phyloP scores from a whole-genome alignment of 2,113 vertebrate genomes.

The Melanerpes formicivorus region DNA sequence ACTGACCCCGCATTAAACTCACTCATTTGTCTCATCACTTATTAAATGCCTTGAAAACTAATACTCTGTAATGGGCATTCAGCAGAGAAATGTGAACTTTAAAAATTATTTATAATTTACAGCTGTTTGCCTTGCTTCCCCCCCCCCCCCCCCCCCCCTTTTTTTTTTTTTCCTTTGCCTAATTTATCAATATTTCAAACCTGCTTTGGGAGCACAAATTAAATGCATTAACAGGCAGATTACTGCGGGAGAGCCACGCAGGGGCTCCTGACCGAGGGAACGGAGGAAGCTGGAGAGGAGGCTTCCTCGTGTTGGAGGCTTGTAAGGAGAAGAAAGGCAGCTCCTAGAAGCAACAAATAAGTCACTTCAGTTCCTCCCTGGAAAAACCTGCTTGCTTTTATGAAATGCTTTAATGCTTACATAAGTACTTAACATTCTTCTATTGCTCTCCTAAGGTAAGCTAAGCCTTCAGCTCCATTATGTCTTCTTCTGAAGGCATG shows the following conservation, averaged over 20 bases:
- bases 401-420: conserved; percentile 39
- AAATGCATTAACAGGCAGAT: conserved; percentile 69
- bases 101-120: conserved; percentile 80
- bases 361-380: conserved; percentile 10
- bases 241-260: conserved; percentile 29
- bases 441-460: conserved; percentile 50
- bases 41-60: conserved; percentile 79
- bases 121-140: conserved; percentile 55
- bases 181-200: conserved; percentile 76
- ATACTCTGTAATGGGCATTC: conserved; percentile 74
- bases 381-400: conserved; percentile 51
- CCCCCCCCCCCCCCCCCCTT: too few species aligned
- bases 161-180: too few species aligned
- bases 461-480: conserved; percentile 31
- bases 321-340: conserved; percentile 12
- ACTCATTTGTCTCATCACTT: conserved; percentile 73
- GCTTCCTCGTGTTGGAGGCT: conserved; percentile 11
- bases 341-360: conserved; percentile 51
- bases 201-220: conserved; percentile 72
- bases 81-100: conserved; percentile 78
- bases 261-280: conserved; percentile 54
- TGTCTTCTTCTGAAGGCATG: conserved; percentile 59
- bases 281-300: background rate
- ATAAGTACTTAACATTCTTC: conserved; percentile 26
- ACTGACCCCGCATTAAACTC: conserved; percentile 58